Evolutionary conservation across 2,113 vertebrate genomes (phyloP).

Genomic region (Nicator chloris): DNA sequence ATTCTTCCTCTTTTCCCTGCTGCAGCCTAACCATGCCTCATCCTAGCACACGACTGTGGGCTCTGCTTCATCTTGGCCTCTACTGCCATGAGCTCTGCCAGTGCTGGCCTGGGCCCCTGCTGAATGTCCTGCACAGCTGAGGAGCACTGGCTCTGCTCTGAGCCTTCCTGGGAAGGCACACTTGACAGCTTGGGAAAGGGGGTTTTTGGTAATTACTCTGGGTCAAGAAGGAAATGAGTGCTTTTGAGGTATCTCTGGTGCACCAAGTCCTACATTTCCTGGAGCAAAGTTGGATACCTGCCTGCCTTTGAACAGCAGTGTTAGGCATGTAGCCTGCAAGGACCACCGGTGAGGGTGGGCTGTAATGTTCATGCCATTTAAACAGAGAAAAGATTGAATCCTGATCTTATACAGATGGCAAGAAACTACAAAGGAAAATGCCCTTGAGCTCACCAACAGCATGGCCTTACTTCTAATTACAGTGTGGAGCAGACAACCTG

Average conservation of each 20-base stretch:
- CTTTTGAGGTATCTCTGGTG: background rate
- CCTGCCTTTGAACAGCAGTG: background rate
- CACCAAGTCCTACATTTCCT: rapidly evolving
- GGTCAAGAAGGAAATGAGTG: background rate
- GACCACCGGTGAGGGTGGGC: background rate
- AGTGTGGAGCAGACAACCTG: background rate
- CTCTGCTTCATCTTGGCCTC: background rate
- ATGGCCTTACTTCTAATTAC: background rate
- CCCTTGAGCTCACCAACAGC: background rate
- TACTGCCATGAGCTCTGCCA: background rate
- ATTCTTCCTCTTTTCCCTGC: background rate
- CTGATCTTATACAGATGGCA: background rate
- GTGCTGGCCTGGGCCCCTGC: background rate
- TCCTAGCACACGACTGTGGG: background rate
- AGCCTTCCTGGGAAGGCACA: background rate
- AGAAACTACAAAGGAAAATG: background rate
- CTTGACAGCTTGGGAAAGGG: background rate
- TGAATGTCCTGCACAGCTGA: background rate
- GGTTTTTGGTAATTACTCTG: background rate
- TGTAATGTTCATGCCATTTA: background rate
- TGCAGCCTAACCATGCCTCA: background rate
- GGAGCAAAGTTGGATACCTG: background rate
- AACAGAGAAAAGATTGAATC: background rate
- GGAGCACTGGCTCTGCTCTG: background rate
- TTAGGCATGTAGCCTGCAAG: background rate